These are phyloP conservation scores for Melanaphis sacchari DNA, from an alignment of 1,140 invertebrate species.

Conservation along the genomic window DNA sequence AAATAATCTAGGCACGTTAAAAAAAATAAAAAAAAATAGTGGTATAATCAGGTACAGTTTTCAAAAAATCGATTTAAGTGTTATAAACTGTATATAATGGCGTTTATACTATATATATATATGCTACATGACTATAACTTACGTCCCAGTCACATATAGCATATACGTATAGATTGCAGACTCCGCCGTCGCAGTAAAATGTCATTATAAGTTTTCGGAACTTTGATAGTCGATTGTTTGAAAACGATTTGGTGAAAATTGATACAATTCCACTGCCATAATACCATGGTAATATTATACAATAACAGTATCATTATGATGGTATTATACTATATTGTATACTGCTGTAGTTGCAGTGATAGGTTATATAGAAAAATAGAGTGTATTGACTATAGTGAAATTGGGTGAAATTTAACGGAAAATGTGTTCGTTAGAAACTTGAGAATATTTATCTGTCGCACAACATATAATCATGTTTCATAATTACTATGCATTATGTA, in stretches of 20 bases:
- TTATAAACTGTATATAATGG: not conserved
- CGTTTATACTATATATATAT: not conserved
- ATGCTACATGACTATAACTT: not conserved
- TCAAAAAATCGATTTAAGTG: not conserved
- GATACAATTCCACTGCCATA: not conserved
- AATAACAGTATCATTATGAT: not conserved
- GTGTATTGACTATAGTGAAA: no score
- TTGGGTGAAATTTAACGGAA: no score
- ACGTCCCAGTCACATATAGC: not conserved
- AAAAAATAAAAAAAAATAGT: not conserved
- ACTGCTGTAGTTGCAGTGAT: no score
- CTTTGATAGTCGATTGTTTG: not conserved
- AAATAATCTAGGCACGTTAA: not conserved
- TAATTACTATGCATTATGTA: not conserved
- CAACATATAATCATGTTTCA: not conserved
- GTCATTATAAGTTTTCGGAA: slow-evolving; percentile 9
- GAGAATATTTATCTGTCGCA: not conserved
- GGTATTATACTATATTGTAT: not conserved
- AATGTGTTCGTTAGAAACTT: not conserved
- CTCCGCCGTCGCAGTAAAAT: not conserved
- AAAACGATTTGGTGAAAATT: slow-evolving; percentile 11
- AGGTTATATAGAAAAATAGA: no score
- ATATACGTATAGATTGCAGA: not conserved
- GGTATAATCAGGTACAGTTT: not conserved
- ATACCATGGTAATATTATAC: not conserved